Evolutionary conservation across 53 echinoderm and acorn worm genomes (phyloP).

Genomic region (Holothuria leucospilota): DNA sequence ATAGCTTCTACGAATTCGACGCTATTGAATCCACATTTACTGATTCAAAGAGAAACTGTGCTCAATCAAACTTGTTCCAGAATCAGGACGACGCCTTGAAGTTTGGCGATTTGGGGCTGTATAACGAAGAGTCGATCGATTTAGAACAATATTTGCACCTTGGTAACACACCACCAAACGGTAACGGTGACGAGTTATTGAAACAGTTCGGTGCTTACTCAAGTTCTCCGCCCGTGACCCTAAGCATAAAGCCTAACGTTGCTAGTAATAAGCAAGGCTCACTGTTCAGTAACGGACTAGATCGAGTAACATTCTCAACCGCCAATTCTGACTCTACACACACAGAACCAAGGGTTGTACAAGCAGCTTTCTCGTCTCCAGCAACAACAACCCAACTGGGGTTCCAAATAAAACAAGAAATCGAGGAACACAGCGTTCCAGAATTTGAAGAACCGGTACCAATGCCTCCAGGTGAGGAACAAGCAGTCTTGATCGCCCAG

Average conservation of each 20-base stretch:
- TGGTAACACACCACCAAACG: constrained; percentile 47
- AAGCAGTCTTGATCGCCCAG: constrained; percentile 2
- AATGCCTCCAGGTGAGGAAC: constrained; percentile 44
- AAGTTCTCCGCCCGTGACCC: constrained; percentile 38
- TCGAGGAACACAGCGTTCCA: constrained; percentile 40
- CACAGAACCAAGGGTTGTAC: constrained; percentile 7
- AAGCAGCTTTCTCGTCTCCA: not conserved
- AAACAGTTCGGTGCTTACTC: constrained; percentile 50
- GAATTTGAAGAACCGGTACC: constrained; percentile 15
- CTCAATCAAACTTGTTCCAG: constrained; percentile 19
- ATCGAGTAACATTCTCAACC: not conserved
- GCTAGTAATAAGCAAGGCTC: too few species aligned
- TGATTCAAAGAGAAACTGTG: constrained; percentile 9
- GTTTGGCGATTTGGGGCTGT: constrained; percentile 32
- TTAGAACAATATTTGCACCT: constrained; percentile 40
- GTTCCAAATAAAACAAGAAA: constrained; percentile 38
- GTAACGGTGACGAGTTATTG: constrained; percentile 39
- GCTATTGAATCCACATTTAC: constrained; percentile 17
- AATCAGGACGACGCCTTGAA: constrained; percentile 14
- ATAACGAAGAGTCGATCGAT: constrained; percentile 49
- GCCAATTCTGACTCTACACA: not conserved
- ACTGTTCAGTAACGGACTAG: constrained; percentile 8
- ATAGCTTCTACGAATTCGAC: constrained; percentile 44
- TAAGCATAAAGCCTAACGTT: constrained; percentile 30
- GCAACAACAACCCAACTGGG: constrained; percentile 34